phyloP scores from a whole-genome alignment of 2,113 vertebrate species.

The Capreolus pygargus region DNA sequence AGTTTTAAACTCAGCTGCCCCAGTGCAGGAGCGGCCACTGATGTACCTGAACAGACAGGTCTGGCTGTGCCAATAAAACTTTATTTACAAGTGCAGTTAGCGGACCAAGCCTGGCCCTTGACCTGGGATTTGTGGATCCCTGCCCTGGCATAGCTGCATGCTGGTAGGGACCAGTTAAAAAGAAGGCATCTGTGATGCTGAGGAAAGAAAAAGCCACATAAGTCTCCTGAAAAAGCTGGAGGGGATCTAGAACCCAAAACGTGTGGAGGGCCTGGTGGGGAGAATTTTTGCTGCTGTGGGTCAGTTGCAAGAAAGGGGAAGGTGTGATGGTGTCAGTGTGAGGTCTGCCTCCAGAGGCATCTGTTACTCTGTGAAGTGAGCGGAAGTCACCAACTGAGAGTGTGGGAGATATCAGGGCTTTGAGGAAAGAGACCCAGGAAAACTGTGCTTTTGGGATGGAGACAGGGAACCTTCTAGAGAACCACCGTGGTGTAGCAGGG shows the following conservation, averaged over 20 bases:
- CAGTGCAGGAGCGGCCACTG: not conserved
- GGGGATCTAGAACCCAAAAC: not conserved
- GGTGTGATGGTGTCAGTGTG: not conserved
- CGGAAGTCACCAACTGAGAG: not conserved
- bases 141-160: no score
- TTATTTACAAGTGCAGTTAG: not conserved
- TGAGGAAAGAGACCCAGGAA: not conserved
- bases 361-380: not conserved
- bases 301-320: not conserved
- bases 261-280: not conserved
- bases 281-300: not conserved
- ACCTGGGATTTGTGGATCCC: no score
- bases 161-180: not conserved
- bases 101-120: not conserved
- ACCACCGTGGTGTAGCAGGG: accelerated
- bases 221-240: not conserved
- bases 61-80: not conserved
- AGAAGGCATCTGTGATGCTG: not conserved
- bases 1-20: not conserved
- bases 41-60: no score
- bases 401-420: not conserved
- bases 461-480: not conserved
- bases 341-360: not conserved
- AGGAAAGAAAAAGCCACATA: not conserved
- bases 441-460: not conserved